These are phyloP conservation scores for Batillaria attramentaria DNA, from an alignment of 1,140 invertebrate genomes.

Conservation along the genomic window DNA sequence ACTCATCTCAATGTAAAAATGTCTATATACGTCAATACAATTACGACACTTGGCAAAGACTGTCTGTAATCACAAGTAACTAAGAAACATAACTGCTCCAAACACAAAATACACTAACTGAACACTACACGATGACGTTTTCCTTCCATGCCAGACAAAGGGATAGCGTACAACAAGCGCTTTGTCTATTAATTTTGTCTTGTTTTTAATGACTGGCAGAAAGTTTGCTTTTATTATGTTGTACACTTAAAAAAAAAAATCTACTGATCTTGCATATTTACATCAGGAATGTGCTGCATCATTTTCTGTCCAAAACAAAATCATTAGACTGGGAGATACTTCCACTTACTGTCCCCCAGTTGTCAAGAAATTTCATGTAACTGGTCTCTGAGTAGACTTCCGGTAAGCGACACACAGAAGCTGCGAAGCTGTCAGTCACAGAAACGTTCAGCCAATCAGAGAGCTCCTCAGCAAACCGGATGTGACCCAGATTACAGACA, in stretches of 20 bases:
- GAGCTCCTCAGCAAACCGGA: constrained; percentile 44
- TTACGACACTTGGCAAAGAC: background rate
- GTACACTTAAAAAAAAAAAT: background rate
- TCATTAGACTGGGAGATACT: background rate
- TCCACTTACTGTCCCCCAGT: constrained; percentile 49
- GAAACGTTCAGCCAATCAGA: constrained; percentile 39
- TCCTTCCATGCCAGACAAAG: too few relatives aligned
- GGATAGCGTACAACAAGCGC: too few relatives aligned
- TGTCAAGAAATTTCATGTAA: constrained; percentile 48
- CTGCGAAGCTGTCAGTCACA: constrained; percentile 45
- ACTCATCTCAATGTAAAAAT: background rate
- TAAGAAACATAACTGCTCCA: background rate
- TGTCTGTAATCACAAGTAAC: background rate
- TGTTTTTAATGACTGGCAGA: background rate
- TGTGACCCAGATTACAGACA: constrained; percentile 46
- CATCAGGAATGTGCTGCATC: background rate
- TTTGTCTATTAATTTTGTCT: too few relatives aligned
- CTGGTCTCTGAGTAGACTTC: constrained; percentile 25
- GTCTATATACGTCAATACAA: background rate
- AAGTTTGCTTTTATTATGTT: background rate
- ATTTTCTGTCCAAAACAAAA: background rate
- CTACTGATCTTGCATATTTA: background rate
- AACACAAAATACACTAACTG: background rate
- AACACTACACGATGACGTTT: too few relatives aligned
- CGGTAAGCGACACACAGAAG: constrained; percentile 42